phyloP scores from a whole-genome alignment of 2,888 invertebrate species.

The Scaptodrosophila latifasciaeformis region DNA sequence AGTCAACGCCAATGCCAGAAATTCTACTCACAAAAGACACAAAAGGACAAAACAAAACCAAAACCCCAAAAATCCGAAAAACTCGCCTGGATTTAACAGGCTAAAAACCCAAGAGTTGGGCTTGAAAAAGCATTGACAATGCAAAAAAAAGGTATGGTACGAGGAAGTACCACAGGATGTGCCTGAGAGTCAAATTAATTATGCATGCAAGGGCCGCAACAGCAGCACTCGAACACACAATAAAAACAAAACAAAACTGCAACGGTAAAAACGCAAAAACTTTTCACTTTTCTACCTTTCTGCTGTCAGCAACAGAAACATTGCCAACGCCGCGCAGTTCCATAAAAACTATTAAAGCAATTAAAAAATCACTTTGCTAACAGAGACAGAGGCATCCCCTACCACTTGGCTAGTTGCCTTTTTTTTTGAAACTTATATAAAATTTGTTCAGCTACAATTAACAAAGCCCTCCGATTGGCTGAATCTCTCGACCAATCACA shows the following conservation, averaged over 20 bases:
- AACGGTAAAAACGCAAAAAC: conserved; percentile 17
- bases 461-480: conserved; percentile 33
- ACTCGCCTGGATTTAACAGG: background rate
- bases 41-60: conserved; percentile 11
- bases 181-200: conserved; percentile 66
- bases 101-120: conserved; percentile 6
- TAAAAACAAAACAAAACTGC: conserved; percentile 24
- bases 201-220: conserved; percentile 53
- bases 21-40: conserved; percentile 23
- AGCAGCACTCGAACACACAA: conserved; percentile 23
- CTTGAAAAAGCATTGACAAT: conserved; percentile 6
- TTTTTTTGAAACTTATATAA: conserved; percentile 3
- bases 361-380: conserved; percentile 62
- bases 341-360: conserved; percentile 53
- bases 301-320: conserved; percentile 41
- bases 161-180: conserved; percentile 25
- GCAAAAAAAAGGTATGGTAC: conserved; percentile 24
- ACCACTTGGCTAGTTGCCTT: too few species aligned
- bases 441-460: too few species aligned
- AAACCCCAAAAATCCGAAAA: conserved; percentile 26
- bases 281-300: conserved; percentile 5
- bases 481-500: conserved; percentile 22
- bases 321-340: background rate
- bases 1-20: too few species aligned
- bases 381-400: too few species aligned